A percentile compares a stretch with the other conserved stretches of the same genome.
These are phyloP conservation scores for Antheraea pernyi DNA, from an alignment of 1,140 invertebrate species.

Conservation along the genomic window DNA sequence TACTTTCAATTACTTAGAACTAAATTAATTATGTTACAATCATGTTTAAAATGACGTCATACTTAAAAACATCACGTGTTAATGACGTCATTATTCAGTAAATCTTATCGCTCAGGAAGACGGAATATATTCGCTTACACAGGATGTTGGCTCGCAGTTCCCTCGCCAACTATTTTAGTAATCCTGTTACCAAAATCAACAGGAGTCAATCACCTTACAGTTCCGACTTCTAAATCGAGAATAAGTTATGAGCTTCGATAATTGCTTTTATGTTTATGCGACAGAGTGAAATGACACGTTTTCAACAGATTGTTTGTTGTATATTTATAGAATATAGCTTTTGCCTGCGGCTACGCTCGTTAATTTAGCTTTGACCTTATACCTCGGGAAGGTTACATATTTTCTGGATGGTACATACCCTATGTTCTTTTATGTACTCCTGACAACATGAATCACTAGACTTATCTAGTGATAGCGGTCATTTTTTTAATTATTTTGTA, in stretches of 20 bases:
- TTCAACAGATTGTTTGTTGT: background rate
- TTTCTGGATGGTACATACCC: too few relatives aligned
- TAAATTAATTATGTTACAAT: background rate
- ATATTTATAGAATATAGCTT: background rate
- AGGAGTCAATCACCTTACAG: slow-evolving; percentile 31
- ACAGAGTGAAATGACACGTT: background rate
- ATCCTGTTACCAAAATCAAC: slow-evolving; percentile 24
- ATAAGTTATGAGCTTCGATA: background rate
- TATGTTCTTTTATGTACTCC: too few relatives aligned
- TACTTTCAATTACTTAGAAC: background rate
- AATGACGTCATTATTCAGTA: background rate
- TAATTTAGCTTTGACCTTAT: too few relatives aligned
- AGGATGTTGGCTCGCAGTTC: background rate
- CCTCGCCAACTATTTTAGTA: slow-evolving; percentile 23
- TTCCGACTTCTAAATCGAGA: slow-evolving; percentile 10
- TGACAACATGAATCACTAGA: too few relatives aligned
- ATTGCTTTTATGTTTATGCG: background rate
- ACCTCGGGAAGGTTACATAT: too few relatives aligned
- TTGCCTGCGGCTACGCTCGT: too few relatives aligned
- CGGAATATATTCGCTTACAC: background rate
- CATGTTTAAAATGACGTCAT: background rate
- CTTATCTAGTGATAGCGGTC: too few relatives aligned
- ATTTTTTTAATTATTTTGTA: too few relatives aligned
- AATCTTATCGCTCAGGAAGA: background rate
- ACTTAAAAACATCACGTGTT: background rate